Evolutionary conservation across 2,888 invertebrate genomes (phyloP), one percentile per base, ranked within the genome.

Genomic region (Anarsia innoxiella): DNA sequence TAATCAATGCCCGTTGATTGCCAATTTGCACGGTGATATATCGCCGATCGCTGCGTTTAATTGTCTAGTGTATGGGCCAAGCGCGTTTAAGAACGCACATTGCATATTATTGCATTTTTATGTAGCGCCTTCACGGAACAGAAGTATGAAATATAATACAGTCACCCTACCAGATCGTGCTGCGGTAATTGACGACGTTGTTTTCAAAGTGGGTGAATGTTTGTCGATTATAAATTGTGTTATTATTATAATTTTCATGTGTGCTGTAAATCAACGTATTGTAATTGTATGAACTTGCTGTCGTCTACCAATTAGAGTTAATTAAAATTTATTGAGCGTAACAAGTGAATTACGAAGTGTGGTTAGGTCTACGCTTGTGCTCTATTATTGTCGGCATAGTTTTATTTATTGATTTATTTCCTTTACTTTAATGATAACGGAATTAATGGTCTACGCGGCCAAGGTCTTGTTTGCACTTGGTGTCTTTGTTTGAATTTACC

Each of bases 1-100:
- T 69, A 69, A 76, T 76, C 67, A 68, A 67, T 66, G 61, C 51
- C 48, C 57, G 59, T 64, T 71, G 73, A 76, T 76, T 78, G 74
- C 66, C 73, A 75, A 75, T 77, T 78, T 73, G 66, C 53, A 49
- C 56, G 46, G 60, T 73, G 71, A 72, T 66, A 64, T 70, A 71
- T 64, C 49, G 63, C 42, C 59, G 56, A 64, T 67, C 54, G 56
- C 57, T 61, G 63, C 50, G 47, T 66, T 66, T 65, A 64, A 66
- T 65, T 65, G 59, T 58, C 46, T 37, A 27, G 19, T 29, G 30
- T 36, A 37, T 27, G 16, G 11, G 25, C 19, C 11, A 19, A 37
- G 30, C 15, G 36, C 26, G 19, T 26, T 27, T 6, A 11, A 15
- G 15, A 10, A 16, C 9, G 36, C 12, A 27, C 27, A 5, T 19